phyloP scores from a whole-genome alignment of 2,113 vertebrate genomes.

The Pavo muticus region DNA sequence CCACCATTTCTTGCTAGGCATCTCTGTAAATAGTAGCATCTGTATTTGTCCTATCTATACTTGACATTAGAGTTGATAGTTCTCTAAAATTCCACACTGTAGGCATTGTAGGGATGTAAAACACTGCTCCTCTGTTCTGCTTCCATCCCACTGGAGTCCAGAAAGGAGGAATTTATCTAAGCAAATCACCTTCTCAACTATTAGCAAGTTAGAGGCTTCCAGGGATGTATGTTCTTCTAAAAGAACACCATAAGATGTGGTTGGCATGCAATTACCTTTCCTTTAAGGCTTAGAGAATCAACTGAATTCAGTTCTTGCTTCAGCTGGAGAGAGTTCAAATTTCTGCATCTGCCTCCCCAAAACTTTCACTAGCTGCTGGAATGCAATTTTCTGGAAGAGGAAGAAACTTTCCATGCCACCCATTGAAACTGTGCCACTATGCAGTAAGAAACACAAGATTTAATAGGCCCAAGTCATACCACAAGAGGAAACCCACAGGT shows the following conservation, averaged over 20 bases:
- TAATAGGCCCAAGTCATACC: not conserved
- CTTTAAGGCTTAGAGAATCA: not conserved
- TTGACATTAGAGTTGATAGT: not conserved
- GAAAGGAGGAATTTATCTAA: not conserved
- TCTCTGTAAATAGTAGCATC: not conserved
- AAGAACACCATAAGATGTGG: not conserved
- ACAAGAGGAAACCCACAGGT: conserved; percentile 14
- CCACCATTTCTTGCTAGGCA: not conserved
- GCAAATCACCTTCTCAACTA: not conserved
- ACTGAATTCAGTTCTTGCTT: not conserved
- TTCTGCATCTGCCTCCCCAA: not conserved
- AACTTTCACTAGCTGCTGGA: not conserved
- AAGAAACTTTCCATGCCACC: not conserved
- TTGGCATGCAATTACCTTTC: not conserved
- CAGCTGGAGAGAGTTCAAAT: not conserved
- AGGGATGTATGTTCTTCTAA: not conserved
- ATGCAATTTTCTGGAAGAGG: not conserved
- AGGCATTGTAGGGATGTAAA: not conserved
- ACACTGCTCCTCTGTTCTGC: not conserved
- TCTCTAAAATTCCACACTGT: not conserved
- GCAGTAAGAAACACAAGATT: not conserved
- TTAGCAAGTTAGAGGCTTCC: not conserved
- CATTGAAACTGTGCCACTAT: not conserved
- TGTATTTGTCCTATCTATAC: not conserved
- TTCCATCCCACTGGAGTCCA: not conserved